These are phyloP conservation scores for Chirona hameri DNA, from an alignment of 2,888 invertebrate genomes.

Conservation along the genomic window DNA sequence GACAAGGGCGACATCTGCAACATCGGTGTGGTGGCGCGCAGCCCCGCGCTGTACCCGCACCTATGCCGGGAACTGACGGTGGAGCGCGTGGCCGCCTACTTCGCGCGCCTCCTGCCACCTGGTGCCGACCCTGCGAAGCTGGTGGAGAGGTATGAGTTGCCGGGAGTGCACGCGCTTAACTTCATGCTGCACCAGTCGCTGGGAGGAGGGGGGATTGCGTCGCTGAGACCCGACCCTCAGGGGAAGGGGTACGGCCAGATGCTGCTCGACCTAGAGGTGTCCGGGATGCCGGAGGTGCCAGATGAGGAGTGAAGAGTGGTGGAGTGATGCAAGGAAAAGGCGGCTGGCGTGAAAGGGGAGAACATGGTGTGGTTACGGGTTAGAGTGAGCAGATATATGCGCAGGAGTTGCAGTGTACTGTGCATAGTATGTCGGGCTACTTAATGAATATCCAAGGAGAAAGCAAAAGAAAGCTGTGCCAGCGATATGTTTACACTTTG, in stretches of 20 bases:
- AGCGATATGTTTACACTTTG: no score
- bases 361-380: no score
- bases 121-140: slow-evolving; percentile 32
- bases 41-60: slow-evolving; percentile 48
- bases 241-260: slow-evolving; percentile 52
- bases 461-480: no score
- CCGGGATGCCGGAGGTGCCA: slow-evolving; percentile 34
- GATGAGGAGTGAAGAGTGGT: not conserved
- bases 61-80: slow-evolving; percentile 48
- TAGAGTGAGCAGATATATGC: no score
- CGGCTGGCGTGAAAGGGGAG: no score
- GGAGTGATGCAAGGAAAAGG: no score
- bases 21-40: slow-evolving; percentile 52
- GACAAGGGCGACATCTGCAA: slow-evolving; percentile 53
- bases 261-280: slow-evolving; percentile 47
- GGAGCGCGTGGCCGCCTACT: slow-evolving; percentile 48
- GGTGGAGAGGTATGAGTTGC: slow-evolving; percentile 49
- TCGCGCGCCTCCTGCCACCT: slow-evolving; percentile 46
- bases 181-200: slow-evolving; percentile 50
- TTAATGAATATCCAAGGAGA: no score
- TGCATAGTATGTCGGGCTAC: no score
- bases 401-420: no score
- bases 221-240: slow-evolving; percentile 51
- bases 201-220: slow-evolving; percentile 53
- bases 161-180: slow-evolving; percentile 51